Percentiles rank a stretch among this genome's conserved stretches.
These are phyloP conservation scores for Ophioninae sp. DNA, from an alignment of 2,888 invertebrate genomes.

Conservation along the genomic window DNA sequence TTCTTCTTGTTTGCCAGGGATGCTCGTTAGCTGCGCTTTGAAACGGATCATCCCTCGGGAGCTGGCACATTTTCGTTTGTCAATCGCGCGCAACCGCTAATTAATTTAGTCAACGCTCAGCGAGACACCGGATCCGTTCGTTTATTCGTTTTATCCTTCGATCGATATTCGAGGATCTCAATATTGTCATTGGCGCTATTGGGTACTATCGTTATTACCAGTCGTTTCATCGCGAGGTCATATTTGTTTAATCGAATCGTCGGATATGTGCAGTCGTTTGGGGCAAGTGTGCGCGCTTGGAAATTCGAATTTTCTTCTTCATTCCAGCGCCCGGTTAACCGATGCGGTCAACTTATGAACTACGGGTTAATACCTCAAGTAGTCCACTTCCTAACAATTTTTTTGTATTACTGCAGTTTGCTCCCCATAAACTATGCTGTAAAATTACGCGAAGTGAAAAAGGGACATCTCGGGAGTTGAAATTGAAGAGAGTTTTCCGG, in stretches of 20 bases:
- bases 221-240: not conserved
- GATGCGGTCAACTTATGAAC: not conserved
- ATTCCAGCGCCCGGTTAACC: too few relatives aligned
- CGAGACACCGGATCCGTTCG: not conserved
- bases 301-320: too few relatives aligned
- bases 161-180: not conserved
- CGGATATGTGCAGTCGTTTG: not conserved
- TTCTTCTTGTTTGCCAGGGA: slow-evolving; percentile 14
- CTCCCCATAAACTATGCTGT: not conserved
- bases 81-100: not conserved
- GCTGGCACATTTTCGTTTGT: slow-evolving; percentile 1
- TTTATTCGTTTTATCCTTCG: not conserved
- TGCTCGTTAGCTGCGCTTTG: not conserved
- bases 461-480: not conserved
- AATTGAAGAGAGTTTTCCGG: slow-evolving; percentile 14
- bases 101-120: not conserved
- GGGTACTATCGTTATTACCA: not conserved
- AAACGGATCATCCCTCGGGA: not conserved
- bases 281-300: too few relatives aligned
- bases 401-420: not conserved
- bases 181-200: not conserved
- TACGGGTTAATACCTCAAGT: not conserved
- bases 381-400: not conserved
- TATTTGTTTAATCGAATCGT: not conserved
- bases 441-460: not conserved